Conservation (phyloP, 2,797 vertebrate genomes). For the Sphenodon punctatus region DNA sequence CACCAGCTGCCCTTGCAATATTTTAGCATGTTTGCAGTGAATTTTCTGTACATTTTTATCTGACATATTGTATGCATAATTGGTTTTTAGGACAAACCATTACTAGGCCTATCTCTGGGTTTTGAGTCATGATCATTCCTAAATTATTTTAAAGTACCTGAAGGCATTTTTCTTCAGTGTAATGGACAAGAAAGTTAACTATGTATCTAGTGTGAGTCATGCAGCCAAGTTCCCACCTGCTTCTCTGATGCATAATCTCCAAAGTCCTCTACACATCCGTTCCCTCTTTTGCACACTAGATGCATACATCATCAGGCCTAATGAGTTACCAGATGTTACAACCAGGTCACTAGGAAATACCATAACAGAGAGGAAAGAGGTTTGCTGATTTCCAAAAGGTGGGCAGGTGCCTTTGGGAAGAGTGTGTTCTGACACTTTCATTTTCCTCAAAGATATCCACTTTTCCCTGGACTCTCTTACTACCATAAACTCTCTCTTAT, state of each 20-base stretch:
- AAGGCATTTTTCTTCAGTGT: not conserved
- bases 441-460: too few relatives aligned
- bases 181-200: not conserved
- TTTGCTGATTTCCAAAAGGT: not conserved
- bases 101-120: not conserved
- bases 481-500: too few relatives aligned
- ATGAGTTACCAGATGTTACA: conserved; percentile 38
- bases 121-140: not conserved
- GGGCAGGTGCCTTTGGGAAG: not conserved
- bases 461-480: not conserved
- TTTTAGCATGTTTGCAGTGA: not conserved
- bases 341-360: not conserved
- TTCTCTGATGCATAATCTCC: not conserved
- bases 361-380: not conserved
- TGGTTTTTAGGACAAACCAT: conserved; percentile 4
- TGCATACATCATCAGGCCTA: too few relatives aligned
- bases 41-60: not conserved
- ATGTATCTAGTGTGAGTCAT: conserved; percentile 4
- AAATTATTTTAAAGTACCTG: not conserved
- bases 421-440: not conserved
- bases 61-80: not conserved
- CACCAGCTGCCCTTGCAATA: too few relatives aligned
- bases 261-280: conserved; percentile 16
- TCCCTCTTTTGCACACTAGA: conserved; percentile 26
- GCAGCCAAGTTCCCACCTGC: not conserved